A percentile compares a stretch with the other conserved stretches of the same genome.
Conservation (phyloP, 2,113 vertebrate genomes). For the Enhydra lutris region DNA sequence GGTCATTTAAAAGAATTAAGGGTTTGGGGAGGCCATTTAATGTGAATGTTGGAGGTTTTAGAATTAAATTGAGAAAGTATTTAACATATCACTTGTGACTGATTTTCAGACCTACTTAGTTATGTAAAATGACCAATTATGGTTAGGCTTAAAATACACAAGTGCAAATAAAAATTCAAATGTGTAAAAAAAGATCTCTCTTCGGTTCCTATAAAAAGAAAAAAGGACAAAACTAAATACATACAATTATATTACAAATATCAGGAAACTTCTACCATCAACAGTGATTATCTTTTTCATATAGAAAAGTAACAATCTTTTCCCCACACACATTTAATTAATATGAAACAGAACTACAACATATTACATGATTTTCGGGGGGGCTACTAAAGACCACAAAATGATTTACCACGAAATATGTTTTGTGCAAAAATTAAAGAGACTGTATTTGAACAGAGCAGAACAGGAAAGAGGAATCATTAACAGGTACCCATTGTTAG, state of each 20-base stretch:
- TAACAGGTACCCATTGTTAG: rapidly evolving
- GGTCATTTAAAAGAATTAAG: neutral
- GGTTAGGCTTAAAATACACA: conserved; percentile 52
- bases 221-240: conserved; percentile 44
- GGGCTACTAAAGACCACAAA: neutral
- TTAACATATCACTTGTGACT: neutral
- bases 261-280: neutral
- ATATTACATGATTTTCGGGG: neutral
- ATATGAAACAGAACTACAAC: conserved; percentile 42
- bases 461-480: neutral
- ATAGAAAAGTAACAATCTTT: conserved; percentile 49
- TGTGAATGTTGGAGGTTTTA: conserved; percentile 13
- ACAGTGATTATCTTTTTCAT: conserved; percentile 39
- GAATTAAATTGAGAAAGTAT: neutral
- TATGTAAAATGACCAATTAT: conserved; percentile 45
- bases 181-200: neutral
- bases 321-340: neutral
- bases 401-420: neutral
- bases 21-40: neutral
- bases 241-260: conserved; percentile 48
- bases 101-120: conserved; percentile 29
- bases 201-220: conserved; percentile 52
- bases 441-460: conserved; percentile 44
- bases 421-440: conserved; percentile 67
- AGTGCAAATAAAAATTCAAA: conserved; percentile 48